Evolutionary conservation across 2,113 vertebrate genomes (phyloP), one percentile per base, ranked within the genome.

Genomic region (Sorex araneus): DNA sequence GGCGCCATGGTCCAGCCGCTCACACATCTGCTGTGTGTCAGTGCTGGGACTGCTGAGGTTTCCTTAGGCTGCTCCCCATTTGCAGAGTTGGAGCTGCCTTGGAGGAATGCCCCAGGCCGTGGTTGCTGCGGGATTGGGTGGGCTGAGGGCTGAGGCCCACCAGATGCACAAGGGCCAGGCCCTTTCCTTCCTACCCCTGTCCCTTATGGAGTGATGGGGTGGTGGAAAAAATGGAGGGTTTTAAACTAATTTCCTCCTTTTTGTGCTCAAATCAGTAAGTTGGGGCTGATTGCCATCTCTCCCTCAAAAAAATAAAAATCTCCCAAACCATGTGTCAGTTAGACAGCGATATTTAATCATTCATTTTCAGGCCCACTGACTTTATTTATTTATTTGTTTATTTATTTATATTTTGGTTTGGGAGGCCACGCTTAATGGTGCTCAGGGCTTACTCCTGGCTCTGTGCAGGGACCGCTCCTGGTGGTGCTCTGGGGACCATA

Each of bases 161-260:
- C 18, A 40, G n/a, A 27, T 0, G 3, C 4, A 16, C 0, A 3
- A 21, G 11, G 4, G 0, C 0, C 34, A 19, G 36, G 47, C 21
- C 43, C 27, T 15, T 54, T 75, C 40, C 50, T 63, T 4, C 40
- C 1, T 5, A 40, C 12, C 18, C 40, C 40, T 47, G 18, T 6
- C 27, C 27, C 27, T 63, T 34, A 30, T 16, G 47, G 40, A 87
- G 8, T 19, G 19, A 27, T 27, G 57, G 16, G 19, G 7, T 23
- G 47, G 25, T 13, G 40, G 2, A 8, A 32, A 2, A 13, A 3
- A 12, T 66, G 11, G 9, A 27, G 64, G 10, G 16, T 19, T 2
- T 21, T 57, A 27, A 34, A 69, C 34, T 12, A 3, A 0, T 87
- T 66, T 81, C 40, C 16, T 87, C 63, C 32, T 76, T 66, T 84